phyloP scores from a whole-genome alignment of 1,140 invertebrate genomes.

The Platorchestia sp. region DNA sequence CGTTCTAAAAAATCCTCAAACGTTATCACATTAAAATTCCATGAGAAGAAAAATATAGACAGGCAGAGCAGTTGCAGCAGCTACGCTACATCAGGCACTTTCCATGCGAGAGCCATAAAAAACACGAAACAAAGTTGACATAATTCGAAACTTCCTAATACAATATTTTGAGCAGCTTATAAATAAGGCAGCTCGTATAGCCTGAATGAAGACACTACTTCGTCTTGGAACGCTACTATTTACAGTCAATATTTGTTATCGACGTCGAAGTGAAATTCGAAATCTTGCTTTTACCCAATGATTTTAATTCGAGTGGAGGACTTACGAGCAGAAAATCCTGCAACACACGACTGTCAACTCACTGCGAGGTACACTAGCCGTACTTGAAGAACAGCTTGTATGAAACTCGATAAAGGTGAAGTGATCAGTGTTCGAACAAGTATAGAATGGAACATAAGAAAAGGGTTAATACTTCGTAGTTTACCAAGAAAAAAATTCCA shows the following conservation, averaged over 20 bases:
- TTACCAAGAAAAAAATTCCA: too few species aligned
- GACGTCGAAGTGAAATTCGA: not conserved
- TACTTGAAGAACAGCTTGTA: too few species aligned
- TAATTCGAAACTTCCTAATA: not conserved
- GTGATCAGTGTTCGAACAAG: too few species aligned
- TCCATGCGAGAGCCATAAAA: not conserved
- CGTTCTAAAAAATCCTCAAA: too few species aligned
- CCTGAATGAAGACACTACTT: not conserved
- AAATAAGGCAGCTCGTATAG: not conserved
- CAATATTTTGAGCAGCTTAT: not conserved
- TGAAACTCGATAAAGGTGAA: too few species aligned
- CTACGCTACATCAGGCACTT: not conserved
- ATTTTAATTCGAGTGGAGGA: not conserved
- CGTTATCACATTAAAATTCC: too few species aligned
- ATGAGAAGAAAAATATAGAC: too few species aligned
- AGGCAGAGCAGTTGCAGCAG: too few species aligned
- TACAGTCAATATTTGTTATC: not conserved
- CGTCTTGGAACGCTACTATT: not conserved
- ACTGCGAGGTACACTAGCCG: not conserved
- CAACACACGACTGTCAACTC: not conserved
- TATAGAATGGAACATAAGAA: too few species aligned
- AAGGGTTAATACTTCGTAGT: too few species aligned
- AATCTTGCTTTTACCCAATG: not conserved
- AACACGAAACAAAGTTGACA: not conserved
- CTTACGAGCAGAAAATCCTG: not conserved